Base-by-base conservation (phyloP, 2,888 invertebrate species). In the Patella ulyssiponensis region DNA sequence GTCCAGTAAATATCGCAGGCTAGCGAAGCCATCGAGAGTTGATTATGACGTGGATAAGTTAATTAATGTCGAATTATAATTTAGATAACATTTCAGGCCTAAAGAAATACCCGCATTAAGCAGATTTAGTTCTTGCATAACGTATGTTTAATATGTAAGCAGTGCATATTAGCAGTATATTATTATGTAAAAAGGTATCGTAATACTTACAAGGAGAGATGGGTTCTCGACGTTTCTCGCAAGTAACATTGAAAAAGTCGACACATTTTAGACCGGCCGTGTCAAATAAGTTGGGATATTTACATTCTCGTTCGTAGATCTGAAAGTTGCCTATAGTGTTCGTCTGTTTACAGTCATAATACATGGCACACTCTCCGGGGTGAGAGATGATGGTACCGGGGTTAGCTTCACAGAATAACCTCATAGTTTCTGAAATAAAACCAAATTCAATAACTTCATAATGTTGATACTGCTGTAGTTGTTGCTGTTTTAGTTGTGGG, bases 341-440 rank as follows among this genome's bases (percentile, higher is more conserved):
- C 5, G 75, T 44, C 20, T 80, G 79, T 7, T 71, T 71, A 51
- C 88, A 88, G 79, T 87, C 86, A 79, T 85, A 87, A 74, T 82
- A 86, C 75, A 84, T 79, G 1, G 84, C 84, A 80, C 88, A 88
- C 20, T 86, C 85, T 4, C 82, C 83, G 0, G 86, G 85, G 69
- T 86, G 85, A 33, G 82, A 75, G 56, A 82, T 69, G 7, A 81
- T 78, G 1, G 76, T 78, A 23, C 80, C 79, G 0, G 86, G 85
- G 64, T 83, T 80, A 5, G 81, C 77, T 51, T 76, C 75, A 73
- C 86, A 86, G 80, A 83, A 84, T 69, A 80, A 71, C 9, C 76
- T 73, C 73, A 84, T 72, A 11, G 85, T 83, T 51, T 79, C 86
- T 86, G 80, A 51, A 81, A 76, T 70, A 17, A 51, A 27, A 52